phyloP scores from a whole-genome alignment of 2,888 invertebrate species.

The Drosophila aldrichi region DNA sequence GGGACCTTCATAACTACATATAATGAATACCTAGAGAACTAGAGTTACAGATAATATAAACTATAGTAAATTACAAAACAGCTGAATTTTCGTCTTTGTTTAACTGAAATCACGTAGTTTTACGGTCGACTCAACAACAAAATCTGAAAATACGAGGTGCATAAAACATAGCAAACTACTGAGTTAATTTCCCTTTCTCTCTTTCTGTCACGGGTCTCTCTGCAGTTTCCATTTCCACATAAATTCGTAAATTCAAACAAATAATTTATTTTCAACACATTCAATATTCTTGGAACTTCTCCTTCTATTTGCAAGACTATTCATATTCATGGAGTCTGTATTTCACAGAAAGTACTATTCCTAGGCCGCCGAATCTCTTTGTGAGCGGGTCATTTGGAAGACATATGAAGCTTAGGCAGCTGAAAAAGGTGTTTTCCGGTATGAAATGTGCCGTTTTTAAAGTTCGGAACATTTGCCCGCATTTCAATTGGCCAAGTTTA shows the following conservation, averaged over 20 bases:
- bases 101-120: too few species aligned
- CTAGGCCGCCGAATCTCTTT: not conserved
- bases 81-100: too few species aligned
- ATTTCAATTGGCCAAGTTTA: constrained; percentile 36
- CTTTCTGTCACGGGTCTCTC: not conserved
- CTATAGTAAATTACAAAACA: too few species aligned
- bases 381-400: constrained; percentile 7
- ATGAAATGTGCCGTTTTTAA: not conserved
- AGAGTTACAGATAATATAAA: too few species aligned
- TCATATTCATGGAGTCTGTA: too few species aligned
- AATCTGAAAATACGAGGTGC: too few species aligned
- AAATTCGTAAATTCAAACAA: too few species aligned
- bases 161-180: too few species aligned
- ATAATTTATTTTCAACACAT: not conserved
- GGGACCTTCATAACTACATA: too few species aligned
- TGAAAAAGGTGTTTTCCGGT: constrained; percentile 19
- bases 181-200: not conserved
- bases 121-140: too few species aligned
- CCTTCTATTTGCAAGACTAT: not conserved
- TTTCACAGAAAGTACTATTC: not conserved
- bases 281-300: not conserved
- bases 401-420: constrained; percentile 11
- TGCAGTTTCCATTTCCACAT: not conserved
- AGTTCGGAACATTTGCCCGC: not conserved
- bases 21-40: too few species aligned